phyloP scores from a whole-genome alignment of 2,888 invertebrate genomes.

The Euzophera pinguis region DNA sequence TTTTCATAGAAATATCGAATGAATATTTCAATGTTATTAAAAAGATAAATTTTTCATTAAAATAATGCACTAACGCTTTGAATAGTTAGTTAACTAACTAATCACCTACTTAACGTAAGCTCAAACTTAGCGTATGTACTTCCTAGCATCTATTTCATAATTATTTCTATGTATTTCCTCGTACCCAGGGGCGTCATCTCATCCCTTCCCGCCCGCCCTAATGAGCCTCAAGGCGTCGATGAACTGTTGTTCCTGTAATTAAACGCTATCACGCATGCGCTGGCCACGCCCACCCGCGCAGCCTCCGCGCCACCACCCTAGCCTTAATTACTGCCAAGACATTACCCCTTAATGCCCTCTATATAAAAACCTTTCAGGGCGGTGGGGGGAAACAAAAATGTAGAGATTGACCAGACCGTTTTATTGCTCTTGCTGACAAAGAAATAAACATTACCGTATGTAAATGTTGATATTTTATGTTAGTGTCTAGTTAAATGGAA shows the following conservation, averaged over 20 bases:
- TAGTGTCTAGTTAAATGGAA: no score
- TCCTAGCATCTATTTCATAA: slow-evolving; percentile 3
- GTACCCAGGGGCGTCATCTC: slow-evolving; percentile 23
- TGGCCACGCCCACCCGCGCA: slow-evolving; percentile 71
- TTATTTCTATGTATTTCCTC: neutral
- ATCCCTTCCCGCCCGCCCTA: slow-evolving; percentile 39
- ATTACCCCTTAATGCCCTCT: slow-evolving; percentile 72
- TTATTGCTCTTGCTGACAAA: neutral
- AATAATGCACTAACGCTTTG: no score
- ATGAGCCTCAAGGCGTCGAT: slow-evolving; percentile 71
- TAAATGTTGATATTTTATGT: no score
- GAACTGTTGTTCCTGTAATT: slow-evolving; percentile 71
- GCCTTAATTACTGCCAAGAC: slow-evolving; percentile 74
- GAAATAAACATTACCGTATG: no score
- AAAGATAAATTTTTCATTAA: no score
- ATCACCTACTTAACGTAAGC: no score
- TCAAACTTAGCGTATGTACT: neutral
- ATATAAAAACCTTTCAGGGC: slow-evolving; percentile 39
- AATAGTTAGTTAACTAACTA: no score
- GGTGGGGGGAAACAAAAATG: slow-evolving; percentile 11
- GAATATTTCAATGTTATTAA: no score
- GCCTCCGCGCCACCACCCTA: slow-evolving; percentile 55
- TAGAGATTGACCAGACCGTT: slow-evolving; percentile 10
- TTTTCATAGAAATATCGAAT: no score
- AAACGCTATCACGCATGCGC: slow-evolving; percentile 69